phyloP scores from a whole-genome alignment of 2,113 vertebrate genomes.

The Actinemys pallida region DNA sequence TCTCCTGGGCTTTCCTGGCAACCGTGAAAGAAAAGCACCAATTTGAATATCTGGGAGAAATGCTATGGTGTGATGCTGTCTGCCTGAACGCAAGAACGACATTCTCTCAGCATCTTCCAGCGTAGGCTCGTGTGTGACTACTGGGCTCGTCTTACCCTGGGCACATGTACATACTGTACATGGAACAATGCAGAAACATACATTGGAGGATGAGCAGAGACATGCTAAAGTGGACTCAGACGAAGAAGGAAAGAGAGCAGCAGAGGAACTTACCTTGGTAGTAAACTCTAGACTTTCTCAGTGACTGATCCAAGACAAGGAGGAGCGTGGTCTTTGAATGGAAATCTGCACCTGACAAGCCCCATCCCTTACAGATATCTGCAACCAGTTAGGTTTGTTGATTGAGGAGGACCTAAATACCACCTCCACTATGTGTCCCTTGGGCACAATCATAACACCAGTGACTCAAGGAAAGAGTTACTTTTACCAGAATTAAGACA shows the following conservation, averaged over 20 bases:
- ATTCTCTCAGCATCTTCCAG: accelerated
- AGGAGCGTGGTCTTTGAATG: not conserved
- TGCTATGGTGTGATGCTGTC: accelerated
- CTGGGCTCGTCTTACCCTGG: not conserved
- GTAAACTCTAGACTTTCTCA: not conserved
- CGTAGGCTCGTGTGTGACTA: accelerated
- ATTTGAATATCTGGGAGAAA: not conserved
- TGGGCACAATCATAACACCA: not conserved
- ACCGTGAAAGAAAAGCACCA: not conserved
- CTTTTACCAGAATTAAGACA: not conserved
- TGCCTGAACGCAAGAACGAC: not conserved
- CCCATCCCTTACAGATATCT: not conserved
- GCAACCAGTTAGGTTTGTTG: not conserved
- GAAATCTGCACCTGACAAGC: not conserved
- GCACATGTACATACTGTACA: not conserved
- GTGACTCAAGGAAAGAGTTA: not conserved
- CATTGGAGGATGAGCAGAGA: not conserved
- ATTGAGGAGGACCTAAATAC: not conserved
- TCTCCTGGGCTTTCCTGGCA: conserved; percentile 94
- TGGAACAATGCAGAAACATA: not conserved
- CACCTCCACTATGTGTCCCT: not conserved
- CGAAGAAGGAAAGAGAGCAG: not conserved
- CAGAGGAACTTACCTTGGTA: accelerated
- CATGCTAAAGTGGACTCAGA: accelerated
- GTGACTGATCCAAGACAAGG: not conserved